Percentiles rank a stretch among this genome's conserved stretches.
These are phyloP conservation scores for Elachura formosa DNA, from an alignment of 2,113 vertebrate genomes.

Conservation along the genomic window DNA sequence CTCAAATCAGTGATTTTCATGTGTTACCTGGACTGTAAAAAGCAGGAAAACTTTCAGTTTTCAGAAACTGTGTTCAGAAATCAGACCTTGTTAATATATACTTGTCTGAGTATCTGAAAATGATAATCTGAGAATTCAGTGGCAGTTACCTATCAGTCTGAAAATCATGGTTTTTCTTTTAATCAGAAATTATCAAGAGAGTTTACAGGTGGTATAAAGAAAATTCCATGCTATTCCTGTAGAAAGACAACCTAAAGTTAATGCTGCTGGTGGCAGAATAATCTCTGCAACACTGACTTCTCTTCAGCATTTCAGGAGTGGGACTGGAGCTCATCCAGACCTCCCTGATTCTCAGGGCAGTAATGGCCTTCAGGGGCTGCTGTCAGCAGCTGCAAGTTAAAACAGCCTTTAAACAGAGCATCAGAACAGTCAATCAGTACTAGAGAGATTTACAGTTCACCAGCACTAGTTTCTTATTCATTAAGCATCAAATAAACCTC, in stretches of 20 bases:
- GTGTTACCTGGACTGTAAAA: background rate
- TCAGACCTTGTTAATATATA: background rate
- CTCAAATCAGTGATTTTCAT: background rate
- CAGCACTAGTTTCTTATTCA: conserved; percentile 58
- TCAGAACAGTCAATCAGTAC: background rate
- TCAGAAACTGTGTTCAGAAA: background rate
- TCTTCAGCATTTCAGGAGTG: background rate
- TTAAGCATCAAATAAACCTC: conserved; percentile 46
- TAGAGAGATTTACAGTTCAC: conserved; percentile 40
- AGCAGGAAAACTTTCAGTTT: background rate
- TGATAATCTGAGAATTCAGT: background rate
- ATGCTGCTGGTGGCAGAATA: rapidly evolving
- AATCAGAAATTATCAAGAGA: background rate
- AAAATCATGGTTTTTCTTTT: background rate
- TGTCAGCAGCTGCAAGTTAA: conserved; percentile 22
- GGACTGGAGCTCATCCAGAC: background rate
- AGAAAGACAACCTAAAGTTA: background rate
- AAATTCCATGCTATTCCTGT: background rate
- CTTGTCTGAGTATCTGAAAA: background rate
- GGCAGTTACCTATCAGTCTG: background rate
- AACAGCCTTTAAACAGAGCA: conserved; percentile 4
- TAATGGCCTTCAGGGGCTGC: background rate
- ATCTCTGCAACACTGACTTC: background rate
- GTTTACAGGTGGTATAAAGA: background rate
- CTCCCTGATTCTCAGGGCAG: background rate